phyloP scores from a whole-genome alignment of 2,113 vertebrate genomes.

The Ramphastos sulfuratus region DNA sequence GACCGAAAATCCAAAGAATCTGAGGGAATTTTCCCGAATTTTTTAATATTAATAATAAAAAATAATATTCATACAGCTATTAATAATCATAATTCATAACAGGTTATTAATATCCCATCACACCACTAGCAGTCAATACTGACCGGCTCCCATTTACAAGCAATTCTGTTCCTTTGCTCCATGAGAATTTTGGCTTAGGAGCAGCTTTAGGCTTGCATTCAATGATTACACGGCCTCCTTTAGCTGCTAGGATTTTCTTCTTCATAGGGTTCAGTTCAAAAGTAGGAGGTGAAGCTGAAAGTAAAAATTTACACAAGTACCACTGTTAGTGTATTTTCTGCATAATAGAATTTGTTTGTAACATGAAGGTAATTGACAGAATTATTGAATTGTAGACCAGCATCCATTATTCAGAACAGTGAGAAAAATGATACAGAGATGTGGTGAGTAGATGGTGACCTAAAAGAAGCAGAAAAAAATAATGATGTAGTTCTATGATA shows the following conservation, averaged over 20 bases:
- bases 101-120: no score
- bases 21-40: no score
- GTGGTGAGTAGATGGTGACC: neutral
- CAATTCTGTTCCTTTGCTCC: conserved; percentile 96
- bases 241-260: conserved; percentile 85
- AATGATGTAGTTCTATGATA: neutral
- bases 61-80: no score
- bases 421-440: neutral
- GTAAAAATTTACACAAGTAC: conserved; percentile 16
- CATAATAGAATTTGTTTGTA: neutral
- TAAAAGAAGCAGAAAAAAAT: neutral
- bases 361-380: neutral
- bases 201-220: conserved; percentile 93
- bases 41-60: no score
- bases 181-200: conserved; percentile 87
- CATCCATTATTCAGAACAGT: neutral
- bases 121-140: conserved; percentile 25
- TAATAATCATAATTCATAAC: no score
- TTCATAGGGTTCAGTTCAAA: conserved; percentile 93
- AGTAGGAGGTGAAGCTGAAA: conserved; percentile 86
- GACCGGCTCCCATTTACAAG: conserved; percentile 91
- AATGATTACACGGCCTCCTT: conserved; percentile 88
- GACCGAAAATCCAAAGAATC: no score
- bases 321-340: neutral
- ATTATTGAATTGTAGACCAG: neutral